These are phyloP conservation scores for Geotrupes spiniger DNA, from an alignment of 2,888 invertebrate species.

Conservation along the genomic window DNA sequence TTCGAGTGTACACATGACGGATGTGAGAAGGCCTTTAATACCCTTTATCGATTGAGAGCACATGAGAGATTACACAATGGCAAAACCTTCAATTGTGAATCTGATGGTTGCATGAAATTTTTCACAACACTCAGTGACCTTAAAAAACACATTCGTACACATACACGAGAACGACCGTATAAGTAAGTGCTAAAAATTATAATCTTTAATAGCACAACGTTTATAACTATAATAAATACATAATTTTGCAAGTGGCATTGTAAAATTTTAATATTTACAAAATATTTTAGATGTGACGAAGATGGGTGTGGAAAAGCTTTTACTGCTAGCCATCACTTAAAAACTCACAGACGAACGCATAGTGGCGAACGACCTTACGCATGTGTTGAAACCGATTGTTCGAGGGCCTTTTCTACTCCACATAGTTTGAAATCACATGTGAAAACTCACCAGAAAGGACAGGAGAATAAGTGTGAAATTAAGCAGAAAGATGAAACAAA, in stretches of 20 bases:
- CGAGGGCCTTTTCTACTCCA: slow-evolving; percentile 78
- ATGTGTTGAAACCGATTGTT: slow-evolving; percentile 66
- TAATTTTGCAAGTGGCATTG: too few relatives aligned
- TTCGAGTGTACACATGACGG: slow-evolving; percentile 80
- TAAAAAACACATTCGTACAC: slow-evolving; percentile 90
- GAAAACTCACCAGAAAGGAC: slow-evolving; percentile 64
- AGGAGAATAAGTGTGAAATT: slow-evolving; percentile 21
- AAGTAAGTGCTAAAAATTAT: slow-evolving; percentile 57
- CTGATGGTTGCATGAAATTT: slow-evolving; percentile 79
- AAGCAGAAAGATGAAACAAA: slow-evolving; percentile 10
- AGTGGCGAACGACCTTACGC: slow-evolving; percentile 75
- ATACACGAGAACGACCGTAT: slow-evolving; percentile 87
- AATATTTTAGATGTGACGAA: slow-evolving; percentile 65
- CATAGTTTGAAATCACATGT: slow-evolving; percentile 79
- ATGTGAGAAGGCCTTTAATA: slow-evolving; percentile 92
- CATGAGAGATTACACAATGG: slow-evolving; percentile 92
- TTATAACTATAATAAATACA: too few relatives aligned
- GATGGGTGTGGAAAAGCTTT: slow-evolving; percentile 90
- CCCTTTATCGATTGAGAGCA: slow-evolving; percentile 86
- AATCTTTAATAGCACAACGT: too few relatives aligned
- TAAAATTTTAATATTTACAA: neutral
- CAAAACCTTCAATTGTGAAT: slow-evolving; percentile 89
- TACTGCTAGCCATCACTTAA: slow-evolving; percentile 90
- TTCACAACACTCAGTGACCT: slow-evolving; percentile 93
- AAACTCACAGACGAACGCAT: slow-evolving; percentile 84